phyloP scores from a whole-genome alignment of 35 echinoderm and acorn worm genomes.

The Acanthaster planci region DNA sequence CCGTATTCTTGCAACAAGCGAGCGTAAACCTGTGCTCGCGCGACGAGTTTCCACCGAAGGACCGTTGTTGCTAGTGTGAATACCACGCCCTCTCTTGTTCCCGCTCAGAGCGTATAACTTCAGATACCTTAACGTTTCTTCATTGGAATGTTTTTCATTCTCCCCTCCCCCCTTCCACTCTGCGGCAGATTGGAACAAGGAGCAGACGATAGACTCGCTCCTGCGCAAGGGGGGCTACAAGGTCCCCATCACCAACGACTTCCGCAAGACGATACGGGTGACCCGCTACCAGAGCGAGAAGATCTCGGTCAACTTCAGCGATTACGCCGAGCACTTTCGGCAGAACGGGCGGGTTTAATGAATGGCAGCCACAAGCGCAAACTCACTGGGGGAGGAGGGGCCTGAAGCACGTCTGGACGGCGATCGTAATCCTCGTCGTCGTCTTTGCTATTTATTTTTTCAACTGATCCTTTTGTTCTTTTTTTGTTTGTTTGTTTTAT shows the following conservation, averaged over 20 bases:
- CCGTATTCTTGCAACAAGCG: no score
- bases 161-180: constrained; percentile 17
- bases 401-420: no score
- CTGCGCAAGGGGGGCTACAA: constrained; percentile 96
- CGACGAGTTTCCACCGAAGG: no score
- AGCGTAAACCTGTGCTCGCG: no score
- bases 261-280: constrained; percentile 86
- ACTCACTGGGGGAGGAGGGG: constrained; percentile 5
- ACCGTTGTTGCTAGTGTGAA: no score
- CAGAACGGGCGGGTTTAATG: constrained; percentile 97
- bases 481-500: no score
- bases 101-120: no score
- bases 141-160: background rate
- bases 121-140: no score
- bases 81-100: background rate
- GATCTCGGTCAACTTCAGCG: constrained; percentile 85
- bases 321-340: constrained; percentile 61
- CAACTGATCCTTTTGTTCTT: background rate
- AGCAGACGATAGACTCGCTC: constrained; percentile 89
- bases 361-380: constrained; percentile 50
- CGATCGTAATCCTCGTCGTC: background rate
- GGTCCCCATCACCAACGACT: constrained; percentile 75
- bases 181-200: constrained; percentile 94
- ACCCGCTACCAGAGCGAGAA: constrained; percentile 98
- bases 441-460: background rate